Percentiles rank a stretch among this genome's conserved stretches.
Evolutionary conservation across 2,113 vertebrate genomes (phyloP).

Genomic region (Galeopterus variegatus): DNA sequence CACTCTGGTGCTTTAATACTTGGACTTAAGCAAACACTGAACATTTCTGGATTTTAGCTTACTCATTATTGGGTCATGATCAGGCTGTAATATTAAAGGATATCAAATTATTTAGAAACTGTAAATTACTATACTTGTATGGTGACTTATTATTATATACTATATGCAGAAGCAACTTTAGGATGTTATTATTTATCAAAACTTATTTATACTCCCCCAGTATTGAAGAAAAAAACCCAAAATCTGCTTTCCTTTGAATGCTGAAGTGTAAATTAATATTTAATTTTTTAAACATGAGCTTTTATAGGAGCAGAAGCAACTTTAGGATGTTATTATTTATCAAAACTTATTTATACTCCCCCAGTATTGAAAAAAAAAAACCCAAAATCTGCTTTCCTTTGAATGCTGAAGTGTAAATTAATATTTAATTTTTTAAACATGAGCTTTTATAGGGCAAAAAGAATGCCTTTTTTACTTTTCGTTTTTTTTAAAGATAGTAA

Average conservation of each 20-base stretch:
- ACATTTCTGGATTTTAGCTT: not conserved
- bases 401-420: not conserved
- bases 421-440: not conserved
- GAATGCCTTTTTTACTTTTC: not conserved
- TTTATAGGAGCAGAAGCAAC: too few relatives aligned
- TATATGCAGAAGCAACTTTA: constrained; percentile 10
- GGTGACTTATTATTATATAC: not conserved
- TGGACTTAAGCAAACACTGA: not conserved
- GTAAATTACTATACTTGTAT: not conserved
- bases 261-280: not conserved
- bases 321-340: too few relatives aligned
- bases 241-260: not conserved
- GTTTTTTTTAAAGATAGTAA: constrained; percentile 1
- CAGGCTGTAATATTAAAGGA: not conserved
- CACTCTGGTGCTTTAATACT: not conserved
- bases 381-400: not conserved
- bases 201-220: not conserved
- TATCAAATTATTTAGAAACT: constrained; percentile 43
- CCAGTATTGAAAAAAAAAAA: constrained; percentile 11
- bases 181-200: not conserved
- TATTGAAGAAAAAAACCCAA: constrained; percentile 27
- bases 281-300: not conserved
- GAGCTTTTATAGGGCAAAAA: not conserved
- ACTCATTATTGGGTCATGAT: not conserved
- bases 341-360: not conserved